These are phyloP conservation scores for Cyclophora albipunctata DNA, from an alignment of 2,888 invertebrate species.

Conservation along the genomic window DNA sequence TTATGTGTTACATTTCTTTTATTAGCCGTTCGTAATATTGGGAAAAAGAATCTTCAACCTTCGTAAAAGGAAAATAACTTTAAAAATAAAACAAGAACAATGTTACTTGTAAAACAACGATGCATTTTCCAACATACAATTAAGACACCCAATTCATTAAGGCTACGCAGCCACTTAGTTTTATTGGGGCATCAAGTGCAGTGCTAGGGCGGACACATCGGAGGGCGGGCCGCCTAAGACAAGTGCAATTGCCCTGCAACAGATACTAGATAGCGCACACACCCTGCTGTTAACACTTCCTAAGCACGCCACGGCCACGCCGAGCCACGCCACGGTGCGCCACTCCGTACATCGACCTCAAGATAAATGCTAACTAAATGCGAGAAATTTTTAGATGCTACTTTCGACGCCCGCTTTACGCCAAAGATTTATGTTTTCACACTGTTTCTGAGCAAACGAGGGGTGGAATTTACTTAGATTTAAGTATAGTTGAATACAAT, in stretches of 20 bases:
- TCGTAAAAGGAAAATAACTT: too few species aligned
- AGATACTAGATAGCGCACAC: slow-evolving; percentile 62
- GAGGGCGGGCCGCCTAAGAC: slow-evolving; percentile 23
- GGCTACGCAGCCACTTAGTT: slow-evolving; percentile 14
- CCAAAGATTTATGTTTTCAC: too few species aligned
- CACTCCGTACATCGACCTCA: slow-evolving; percentile 15
- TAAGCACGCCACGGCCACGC: slow-evolving; percentile 45
- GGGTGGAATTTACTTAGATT: too few species aligned
- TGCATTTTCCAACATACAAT: too few species aligned
- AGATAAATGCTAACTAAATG: slow-evolving; percentile 21
- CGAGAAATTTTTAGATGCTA: slow-evolving; percentile 13
- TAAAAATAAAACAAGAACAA: too few species aligned
- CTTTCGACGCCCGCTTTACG: slow-evolving; percentile 3
- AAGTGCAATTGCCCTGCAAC: slow-evolving; percentile 53
- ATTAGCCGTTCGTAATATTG: too few species aligned
- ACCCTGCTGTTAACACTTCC: slow-evolving; percentile 59
- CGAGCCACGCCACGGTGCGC: slow-evolving; percentile 22
- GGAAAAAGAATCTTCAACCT: too few species aligned
- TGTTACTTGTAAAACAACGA: too few species aligned
- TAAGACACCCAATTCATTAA: not conserved
- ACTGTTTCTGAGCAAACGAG: too few species aligned
- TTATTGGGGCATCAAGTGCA: slow-evolving; percentile 6
- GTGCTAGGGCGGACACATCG: too few species aligned
- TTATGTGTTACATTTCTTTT: slow-evolving; percentile 1
- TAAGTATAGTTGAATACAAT: too few species aligned